Evolutionary conservation across 2,888 invertebrate species (phyloP).

Genomic region (Alsophila aescularia): DNA sequence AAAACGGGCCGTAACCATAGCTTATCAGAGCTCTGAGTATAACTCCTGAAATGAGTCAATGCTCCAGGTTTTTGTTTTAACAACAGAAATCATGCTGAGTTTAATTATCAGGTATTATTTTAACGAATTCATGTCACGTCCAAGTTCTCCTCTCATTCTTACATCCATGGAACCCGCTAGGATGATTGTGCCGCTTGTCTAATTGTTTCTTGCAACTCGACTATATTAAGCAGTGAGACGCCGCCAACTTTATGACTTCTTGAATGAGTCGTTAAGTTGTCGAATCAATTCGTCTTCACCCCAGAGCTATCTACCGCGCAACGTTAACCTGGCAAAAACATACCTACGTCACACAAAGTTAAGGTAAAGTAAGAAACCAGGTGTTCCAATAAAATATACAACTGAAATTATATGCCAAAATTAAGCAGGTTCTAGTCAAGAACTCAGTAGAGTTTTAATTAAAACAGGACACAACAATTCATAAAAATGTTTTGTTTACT

Average conservation of each 20-base stretch:
- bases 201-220: slow-evolving; percentile 83
- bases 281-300: slow-evolving; percentile 76
- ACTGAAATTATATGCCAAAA: slow-evolving; percentile 45
- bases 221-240: slow-evolving; percentile 81
- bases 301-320: slow-evolving; percentile 57
- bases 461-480: slow-evolving; percentile 52
- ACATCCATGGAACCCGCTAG: slow-evolving; percentile 51
- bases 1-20: no score
- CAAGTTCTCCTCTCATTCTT: slow-evolving; percentile 34
- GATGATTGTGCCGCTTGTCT: slow-evolving; percentile 79
- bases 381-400: slow-evolving; percentile 1
- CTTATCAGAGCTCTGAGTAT: no score
- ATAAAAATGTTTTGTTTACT: slow-evolving; percentile 48
- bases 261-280: slow-evolving; percentile 81
- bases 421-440: slow-evolving; percentile 50
- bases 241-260: slow-evolving; percentile 79
- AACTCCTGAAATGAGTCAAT: no score
- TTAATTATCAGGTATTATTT: no score
- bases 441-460: slow-evolving; percentile 53
- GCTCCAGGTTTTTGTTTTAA: no score
- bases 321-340: slow-evolving; percentile 39
- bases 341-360: slow-evolving; percentile 47
- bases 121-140: slow-evolving; percentile 50
- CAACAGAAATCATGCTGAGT: no score
- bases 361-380: background rate